Base-by-base conservation (phyloP, 2,797 vertebrate species). In the Myripristis jacobus region DNA sequence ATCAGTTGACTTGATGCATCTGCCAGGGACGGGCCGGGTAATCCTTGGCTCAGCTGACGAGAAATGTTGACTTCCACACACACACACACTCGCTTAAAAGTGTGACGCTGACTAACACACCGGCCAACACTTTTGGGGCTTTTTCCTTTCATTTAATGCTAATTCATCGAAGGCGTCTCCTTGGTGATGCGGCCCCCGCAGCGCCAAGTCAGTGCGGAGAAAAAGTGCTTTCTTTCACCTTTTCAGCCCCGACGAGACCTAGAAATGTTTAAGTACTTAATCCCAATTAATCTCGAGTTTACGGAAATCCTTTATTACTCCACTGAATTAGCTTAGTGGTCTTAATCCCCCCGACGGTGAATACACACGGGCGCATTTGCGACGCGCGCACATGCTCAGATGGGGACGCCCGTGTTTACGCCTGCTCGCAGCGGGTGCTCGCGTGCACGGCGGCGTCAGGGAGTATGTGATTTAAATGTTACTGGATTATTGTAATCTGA, bases 201-300 rank as follows among this genome's bases (percentile, higher is more conserved):
- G 34, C 75, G 76, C 56, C n/a, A 43, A 38, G 44, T 29, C 52
- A 74, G 66, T 19, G 66, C 46, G 71, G 51, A 77, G 51, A 70
- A n/a, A 76, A 77, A 82, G 65, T 75, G 68, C 65, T 81, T 76
- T 41, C 64, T 51, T 76, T 71, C 66, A 36, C 73, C 73, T 77
- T 70, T 66, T 61, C 73, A 62, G 3, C 75, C 79, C 63, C 66
- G 56, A 41, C 44, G 53, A 75, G 75, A 86, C 76, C 80, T 78
- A 76, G 77, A 82, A 78, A 81, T 83, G 83, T 86, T 79, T 76
- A 87, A 91, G 83, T 88, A 81, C 79, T 89, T 93, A 91, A 93
- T 94, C 89, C 91, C 73, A 88, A 89, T 90, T 90, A 89, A 90
- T 89, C 87, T 85, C 52, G 57, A 82, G 76, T 78, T 84, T 87